Evolutionary conservation across 2,888 invertebrate species (phyloP), one percentile per base, ranked within the genome.

Genomic region (Dolichomitus sp.): DNA sequence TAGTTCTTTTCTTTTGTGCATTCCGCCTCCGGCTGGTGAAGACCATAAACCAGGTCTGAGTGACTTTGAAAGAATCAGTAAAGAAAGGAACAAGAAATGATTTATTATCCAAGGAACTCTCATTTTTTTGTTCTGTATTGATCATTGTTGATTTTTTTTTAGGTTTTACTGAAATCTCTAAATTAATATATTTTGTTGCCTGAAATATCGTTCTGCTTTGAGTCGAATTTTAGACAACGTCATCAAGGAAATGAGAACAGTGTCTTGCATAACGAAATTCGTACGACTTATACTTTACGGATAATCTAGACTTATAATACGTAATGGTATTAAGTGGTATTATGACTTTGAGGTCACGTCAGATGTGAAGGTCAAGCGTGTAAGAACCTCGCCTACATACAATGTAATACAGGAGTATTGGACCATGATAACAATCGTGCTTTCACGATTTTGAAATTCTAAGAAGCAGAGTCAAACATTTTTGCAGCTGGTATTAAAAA

Each of bases 1-100:
- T n/a, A 48, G 11, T 9, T 12, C 50, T 59, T 48, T 50, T 63
- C 19, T 50, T n/a, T 68, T 14, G 12, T 52, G 17, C 17, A 14
- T 12, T 12, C 14, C 37, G 27, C 23, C 52, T 52, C 23, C 23
- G 52, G 19, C 23, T 23, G 52, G 1, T 4, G 11, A 52, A 19
- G 52, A 52, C 23, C 12, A 23, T 54, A 4, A 54, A 54, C 9
- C 12, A 52, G 19, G 23, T 27, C 42, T 52, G 65, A 81, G 72
- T 50, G 66, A 78, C 82, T 70, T 70, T 72, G 76, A 78, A 80
- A 54, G 73, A 75, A 80, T 78, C 54, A 68, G 33, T 66, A 30
- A 27, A 27, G 12, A n/a, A 33, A 42, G 40, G 42, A 54, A 17
- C 30, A 63, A 61, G 50, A 19, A 50, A 50, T 1, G 42, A n/a